Base-by-base conservation (phyloP, 2,113 vertebrate species). In the Gadus macrocephalus region DNA sequence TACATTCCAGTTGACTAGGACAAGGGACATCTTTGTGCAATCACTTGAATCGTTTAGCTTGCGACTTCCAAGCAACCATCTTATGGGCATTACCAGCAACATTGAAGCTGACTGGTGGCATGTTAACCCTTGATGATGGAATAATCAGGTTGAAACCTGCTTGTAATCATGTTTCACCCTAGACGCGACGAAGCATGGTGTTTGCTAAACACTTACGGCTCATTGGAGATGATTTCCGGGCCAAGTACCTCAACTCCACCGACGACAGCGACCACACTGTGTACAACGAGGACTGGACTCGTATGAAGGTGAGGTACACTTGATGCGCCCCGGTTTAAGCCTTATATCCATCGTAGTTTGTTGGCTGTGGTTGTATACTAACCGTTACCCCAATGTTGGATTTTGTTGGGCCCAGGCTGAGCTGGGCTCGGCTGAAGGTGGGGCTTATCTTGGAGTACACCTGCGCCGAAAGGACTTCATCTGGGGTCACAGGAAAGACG, bases 131-230 rank as follows among this genome's bases (percentile, higher is more conserved):
- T 35, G 4, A 35, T 5, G 4, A 35, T 4, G 31, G 31, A 35
- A 35, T 35, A 35, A 35, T 35, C 31, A 35, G 31, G 31, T 35
- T 35, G 6, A 35, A 35, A 35, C 31, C 31, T 4, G 31, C 31
- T 35, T 35, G 31, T 5, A 35, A 35, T 11, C 53, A 55, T 55
- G 16, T 55, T 55, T 55, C 12, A 59, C 0, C 6, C 9, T 78
- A 98, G 97, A 95, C 95, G 1, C 93, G 97, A 0, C 93, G 96
- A 71, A 98, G 97, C 82, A 98, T 99, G 97, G 95, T 98, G 72
- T 98, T 99, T 3, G 93, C 96, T 53, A 94, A 90, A 72, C 97
- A 97, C 84, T 90, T 99, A 56, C 92, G 97, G 6, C 74, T 92
- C 0, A 93, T 94, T 16, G 96, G 94, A 0, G 94, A 98, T 0